These are phyloP conservation scores for Empidonax traillii DNA, from an alignment of 2,113 vertebrate genomes.

Conservation along the genomic window DNA sequence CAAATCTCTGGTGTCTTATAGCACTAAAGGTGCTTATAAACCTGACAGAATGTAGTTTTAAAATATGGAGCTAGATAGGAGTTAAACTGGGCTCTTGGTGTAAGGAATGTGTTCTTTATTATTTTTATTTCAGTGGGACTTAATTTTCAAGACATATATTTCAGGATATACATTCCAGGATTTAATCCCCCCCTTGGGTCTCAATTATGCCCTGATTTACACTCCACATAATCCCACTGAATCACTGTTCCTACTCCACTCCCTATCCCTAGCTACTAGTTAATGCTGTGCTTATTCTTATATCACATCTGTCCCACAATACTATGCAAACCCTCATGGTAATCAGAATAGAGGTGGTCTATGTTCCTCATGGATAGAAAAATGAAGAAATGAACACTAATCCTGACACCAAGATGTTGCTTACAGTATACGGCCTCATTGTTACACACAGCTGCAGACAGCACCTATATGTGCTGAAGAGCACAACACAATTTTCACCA, in stretches of 20 bases:
- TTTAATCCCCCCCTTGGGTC: neutral
- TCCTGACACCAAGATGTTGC: neutral
- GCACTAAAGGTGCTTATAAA: neutral
- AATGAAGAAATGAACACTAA: neutral
- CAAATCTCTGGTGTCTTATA: neutral
- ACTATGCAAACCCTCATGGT: neutral
- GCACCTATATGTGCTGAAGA: neutral
- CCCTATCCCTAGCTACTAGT: neutral
- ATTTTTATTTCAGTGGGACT: neutral
- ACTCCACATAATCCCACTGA: neutral
- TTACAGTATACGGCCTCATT: neutral
- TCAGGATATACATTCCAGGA: neutral
- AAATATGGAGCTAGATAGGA: neutral
- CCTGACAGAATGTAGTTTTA: neutral
- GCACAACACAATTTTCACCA: neutral
- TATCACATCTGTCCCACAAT: neutral
- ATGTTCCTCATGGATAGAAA: neutral
- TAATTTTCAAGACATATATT: neutral
- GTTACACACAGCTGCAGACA: neutral
- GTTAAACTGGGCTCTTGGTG: neutral
- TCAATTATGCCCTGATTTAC: neutral
- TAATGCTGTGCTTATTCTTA: neutral
- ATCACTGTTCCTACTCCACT: neutral
- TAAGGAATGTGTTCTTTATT: neutral
- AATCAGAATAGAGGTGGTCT: neutral